Conservation (phyloP, 2,888 invertebrate species). For the Enchytraeus crypticus region DNA sequence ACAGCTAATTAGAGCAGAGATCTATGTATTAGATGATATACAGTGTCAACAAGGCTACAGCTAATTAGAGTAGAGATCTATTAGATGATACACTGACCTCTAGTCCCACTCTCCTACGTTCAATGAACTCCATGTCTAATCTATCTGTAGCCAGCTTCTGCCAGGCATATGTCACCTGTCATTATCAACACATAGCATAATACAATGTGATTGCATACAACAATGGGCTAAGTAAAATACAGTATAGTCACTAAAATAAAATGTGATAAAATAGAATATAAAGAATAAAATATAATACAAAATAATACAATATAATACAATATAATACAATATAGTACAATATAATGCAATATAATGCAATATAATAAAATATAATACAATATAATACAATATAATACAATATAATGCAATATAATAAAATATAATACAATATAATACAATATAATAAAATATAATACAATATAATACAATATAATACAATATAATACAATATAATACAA, state of each 20-base stretch:
- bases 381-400: too few species aligned
- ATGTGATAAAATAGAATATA: neutral
- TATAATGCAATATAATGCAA: neutral
- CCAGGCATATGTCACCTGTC: slow-evolving; percentile 52
- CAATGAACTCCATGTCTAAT: slow-evolving; percentile 74
- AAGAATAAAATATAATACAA: too few species aligned
- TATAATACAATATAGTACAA: neutral
- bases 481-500: neutral
- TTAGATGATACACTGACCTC: slow-evolving; percentile 53
- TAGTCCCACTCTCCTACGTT: slow-evolving; percentile 68
- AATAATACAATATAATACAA: neutral
- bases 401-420: too few species aligned
- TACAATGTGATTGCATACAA: neutral
- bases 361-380: neutral
- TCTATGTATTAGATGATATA: too few species aligned
- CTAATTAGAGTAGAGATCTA: neutral
- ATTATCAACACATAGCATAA: neutral
- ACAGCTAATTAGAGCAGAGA: too few species aligned
- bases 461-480: neutral
- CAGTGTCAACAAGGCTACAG: too few species aligned
- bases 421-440: too few species aligned
- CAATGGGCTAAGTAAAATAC: neutral
- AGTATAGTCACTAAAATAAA: too few species aligned
- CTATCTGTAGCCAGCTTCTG: slow-evolving; percentile 68
- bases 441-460: too few species aligned